Evolutionary conservation across 2,888 invertebrate genomes (phyloP), one percentile per base, ranked within the genome.

Genomic region (Timema podura): DNA sequence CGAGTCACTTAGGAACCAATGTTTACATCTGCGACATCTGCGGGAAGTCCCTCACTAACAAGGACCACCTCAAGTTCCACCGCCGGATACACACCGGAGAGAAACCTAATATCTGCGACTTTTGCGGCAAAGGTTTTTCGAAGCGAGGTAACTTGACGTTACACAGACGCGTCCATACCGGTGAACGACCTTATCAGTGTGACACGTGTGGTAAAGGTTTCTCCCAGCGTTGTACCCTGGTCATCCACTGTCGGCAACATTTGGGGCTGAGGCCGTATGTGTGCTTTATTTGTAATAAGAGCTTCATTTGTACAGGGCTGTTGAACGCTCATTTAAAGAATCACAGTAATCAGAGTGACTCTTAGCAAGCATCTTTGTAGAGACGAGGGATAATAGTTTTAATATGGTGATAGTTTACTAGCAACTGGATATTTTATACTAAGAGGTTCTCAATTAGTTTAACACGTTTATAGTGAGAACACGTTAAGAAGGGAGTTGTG

Each of bases 181-280:
- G 84, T 0, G 83, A 83, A 69, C 83, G 82, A 67, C 84, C 84
- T 0, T 84, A 82, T 77, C 81, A 80, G 70, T 84, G 84, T 73
- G 80, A 82, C 57, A 78, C 82, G 67, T 85, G 85, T 71, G 80
- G 79, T 3, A 85, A 83, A 74, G 80, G 82, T 1, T 86, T 85
- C 75, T 83, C 84, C 0, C 85, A 85, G 74, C 80, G 82, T 47
- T 82, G 84, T 5, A 83, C 84, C 1, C 77, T 85, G 11, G 84
- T 83, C 6, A 83, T 85, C 66, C 86, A 86, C 74, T 79, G 80
- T 72, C 78, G 83, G 5, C 81, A 81, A 6, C 84, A 84, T 73
- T 82, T 83, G 0, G 83, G 83, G 0, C 82, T 83, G 70, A 75
- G 81, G 70, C 83, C 83, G 0, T 83, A 82, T 74, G 79, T 79